A percentile compares a stretch with the other conserved stretches of the same genome.
Evolutionary conservation across 2,797 vertebrate species (phyloP).

Genomic region (Parotocinclus haroldoi): DNA sequence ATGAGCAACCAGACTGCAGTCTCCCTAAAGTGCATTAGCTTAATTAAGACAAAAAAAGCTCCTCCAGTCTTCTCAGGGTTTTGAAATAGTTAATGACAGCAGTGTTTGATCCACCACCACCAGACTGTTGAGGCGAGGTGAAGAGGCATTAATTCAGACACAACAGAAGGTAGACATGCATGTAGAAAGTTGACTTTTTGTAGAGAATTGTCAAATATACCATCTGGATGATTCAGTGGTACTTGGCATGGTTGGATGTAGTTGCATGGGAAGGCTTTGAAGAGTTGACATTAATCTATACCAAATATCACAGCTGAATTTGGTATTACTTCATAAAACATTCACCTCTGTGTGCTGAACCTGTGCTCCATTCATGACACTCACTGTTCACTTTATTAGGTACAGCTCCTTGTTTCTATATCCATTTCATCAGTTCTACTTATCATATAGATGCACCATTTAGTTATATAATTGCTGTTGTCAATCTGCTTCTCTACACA

Average conservation of each 20-base stretch:
- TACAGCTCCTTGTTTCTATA: too few relatives aligned
- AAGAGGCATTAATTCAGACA: constrained; percentile 41
- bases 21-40: constrained; percentile 43
- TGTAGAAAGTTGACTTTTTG: constrained; percentile 10
- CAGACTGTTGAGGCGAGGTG: constrained; percentile 33
- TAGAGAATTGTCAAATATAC: neutral
- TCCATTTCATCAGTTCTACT: too few relatives aligned
- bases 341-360: too few relatives aligned
- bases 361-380: too few relatives aligned
- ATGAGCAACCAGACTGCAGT: constrained; percentile 24
- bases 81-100: constrained; percentile 34
- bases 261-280: too few relatives aligned
- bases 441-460: too few relatives aligned
- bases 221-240: constrained; percentile 34
- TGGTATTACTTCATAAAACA: too few relatives aligned
- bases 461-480: too few relatives aligned
- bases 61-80: constrained; percentile 31
- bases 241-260: neutral
- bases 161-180: constrained; percentile 31
- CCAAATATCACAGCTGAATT: too few relatives aligned
- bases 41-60: constrained; percentile 45
- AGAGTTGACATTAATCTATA: too few relatives aligned
- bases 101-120: constrained; percentile 35
- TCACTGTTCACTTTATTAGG: too few relatives aligned
- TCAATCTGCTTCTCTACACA: too few relatives aligned